Evolutionary conservation across 2,888 invertebrate species (phyloP), one percentile per base, ranked within the genome.

Genomic region (Margaritifera margaritifera): DNA sequence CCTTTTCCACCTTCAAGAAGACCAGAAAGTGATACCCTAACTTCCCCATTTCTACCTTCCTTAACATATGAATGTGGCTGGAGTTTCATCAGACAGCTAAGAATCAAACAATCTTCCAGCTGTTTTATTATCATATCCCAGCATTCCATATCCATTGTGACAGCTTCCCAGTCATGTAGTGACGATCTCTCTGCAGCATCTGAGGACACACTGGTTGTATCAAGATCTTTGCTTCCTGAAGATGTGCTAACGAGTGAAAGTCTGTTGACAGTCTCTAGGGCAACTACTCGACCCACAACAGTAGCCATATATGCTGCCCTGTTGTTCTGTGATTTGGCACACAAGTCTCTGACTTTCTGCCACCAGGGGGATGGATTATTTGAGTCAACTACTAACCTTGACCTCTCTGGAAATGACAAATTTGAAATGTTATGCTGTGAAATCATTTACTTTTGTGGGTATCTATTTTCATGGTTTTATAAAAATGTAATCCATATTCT

Each of bases 41-140:
- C 77, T 20, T 75, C 69, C n/a, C 61, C 42, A 54, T 68, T 57
- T 8, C 62, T 60, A 4, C 71, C 66, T 59, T 75, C 71, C 59
- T 62, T 55, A 8, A 63, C 64, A 54, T 52, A 24, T 42, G 69
- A 73, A 54, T 71, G 52, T 22, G 75, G 78, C 31, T 78, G 71
- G 19, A 82, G 55, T 50, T 82, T 78, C 6, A 89, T 80, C 42
- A 89, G 80, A 62, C 82, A 78, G 68, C 79, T 91, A 24, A 88
- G 71, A 66, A 95, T 92, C 4, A 96, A 93, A 3, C 96, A 93
- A 88, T 97, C 96, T 89, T 97, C 97, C 60, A 97, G 91, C 91
- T 96, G 96, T 66, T 95, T 95, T 56, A 96, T 94, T 1, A 97
- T 91, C 62, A 96, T 91, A 22, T 94, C 94, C 95, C 97, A 97